Evolutionary conservation across 2,888 invertebrate species (phyloP).

Genomic region (Dryobotodes eremita): DNA sequence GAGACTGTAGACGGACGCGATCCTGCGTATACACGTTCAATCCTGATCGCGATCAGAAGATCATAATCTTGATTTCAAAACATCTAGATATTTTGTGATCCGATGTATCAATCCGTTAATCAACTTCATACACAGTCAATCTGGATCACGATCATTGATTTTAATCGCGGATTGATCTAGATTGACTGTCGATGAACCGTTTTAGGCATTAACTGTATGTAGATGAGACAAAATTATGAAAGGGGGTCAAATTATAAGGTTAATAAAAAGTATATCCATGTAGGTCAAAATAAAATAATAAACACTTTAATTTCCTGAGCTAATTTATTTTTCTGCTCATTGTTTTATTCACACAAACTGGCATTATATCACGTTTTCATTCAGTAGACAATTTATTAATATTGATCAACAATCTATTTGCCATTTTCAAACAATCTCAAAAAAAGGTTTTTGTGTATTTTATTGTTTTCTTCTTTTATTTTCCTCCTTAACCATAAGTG

Average conservation of each 20-base stretch:
- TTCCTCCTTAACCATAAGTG: background rate
- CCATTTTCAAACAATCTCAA: background rate
- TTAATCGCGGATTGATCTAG: no score
- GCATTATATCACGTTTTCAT: background rate
- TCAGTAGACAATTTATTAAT: background rate
- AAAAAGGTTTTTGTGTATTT: background rate
- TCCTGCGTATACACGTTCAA: no score
- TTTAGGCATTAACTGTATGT: background rate
- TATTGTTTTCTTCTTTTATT: background rate
- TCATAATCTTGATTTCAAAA: no score
- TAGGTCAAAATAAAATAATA: background rate
- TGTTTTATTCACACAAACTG: background rate
- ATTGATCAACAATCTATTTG: background rate
- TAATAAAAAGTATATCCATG: background rate
- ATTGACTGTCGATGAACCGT: no score
- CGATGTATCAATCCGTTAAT: no score
- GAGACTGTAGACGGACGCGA: no score
- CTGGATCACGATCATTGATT: no score
- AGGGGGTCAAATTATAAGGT: background rate
- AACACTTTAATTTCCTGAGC: background rate
- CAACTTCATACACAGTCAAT: no score
- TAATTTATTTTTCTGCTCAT: conserved; percentile 7
- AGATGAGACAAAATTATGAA: background rate
- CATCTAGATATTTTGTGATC: no score
- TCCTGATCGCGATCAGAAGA: no score